A percentile compares a stretch with the other conserved stretches of the same genome.
Evolutionary conservation across 2,888 invertebrate genomes (phyloP).

Genomic region (Agrochola litura): DNA sequence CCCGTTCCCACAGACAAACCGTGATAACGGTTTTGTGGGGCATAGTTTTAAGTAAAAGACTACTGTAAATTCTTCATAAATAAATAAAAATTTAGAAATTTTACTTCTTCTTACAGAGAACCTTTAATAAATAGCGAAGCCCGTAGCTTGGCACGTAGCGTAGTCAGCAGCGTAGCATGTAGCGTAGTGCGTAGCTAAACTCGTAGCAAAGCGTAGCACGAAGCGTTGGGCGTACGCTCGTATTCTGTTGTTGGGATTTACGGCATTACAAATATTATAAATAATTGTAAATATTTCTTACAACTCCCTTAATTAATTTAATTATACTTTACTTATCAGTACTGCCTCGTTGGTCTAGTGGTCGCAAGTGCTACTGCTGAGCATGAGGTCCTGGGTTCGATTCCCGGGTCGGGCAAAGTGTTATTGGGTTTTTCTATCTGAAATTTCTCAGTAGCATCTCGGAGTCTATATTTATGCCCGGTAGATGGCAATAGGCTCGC

Average conservation of each 20-base stretch:
- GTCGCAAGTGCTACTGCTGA: too few species aligned
- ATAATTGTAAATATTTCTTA: background rate
- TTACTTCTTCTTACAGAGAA: background rate
- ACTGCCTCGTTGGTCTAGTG: too few species aligned
- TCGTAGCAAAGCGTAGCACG: background rate
- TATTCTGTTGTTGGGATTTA: background rate
- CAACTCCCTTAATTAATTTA: background rate
- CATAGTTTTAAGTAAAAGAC: background rate
- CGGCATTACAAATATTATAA: background rate
- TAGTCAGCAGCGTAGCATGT: background rate
- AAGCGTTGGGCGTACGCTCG: background rate
- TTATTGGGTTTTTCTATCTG: too few species aligned
- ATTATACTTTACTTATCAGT: too few species aligned
- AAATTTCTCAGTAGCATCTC: too few species aligned
- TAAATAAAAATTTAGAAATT: background rate
- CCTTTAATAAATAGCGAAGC: background rate
- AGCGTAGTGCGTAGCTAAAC: background rate
- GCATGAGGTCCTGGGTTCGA: too few species aligned
- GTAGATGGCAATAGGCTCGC: too few species aligned
- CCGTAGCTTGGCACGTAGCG: background rate
- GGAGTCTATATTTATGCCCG: too few species aligned
- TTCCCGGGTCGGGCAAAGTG: too few species aligned
- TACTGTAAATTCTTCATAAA: background rate
- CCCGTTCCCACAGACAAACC: background rate
- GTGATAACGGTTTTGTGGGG: background rate